Base-by-base conservation (phyloP, 2,888 invertebrate species). In the Lasioglossum vierecki region DNA sequence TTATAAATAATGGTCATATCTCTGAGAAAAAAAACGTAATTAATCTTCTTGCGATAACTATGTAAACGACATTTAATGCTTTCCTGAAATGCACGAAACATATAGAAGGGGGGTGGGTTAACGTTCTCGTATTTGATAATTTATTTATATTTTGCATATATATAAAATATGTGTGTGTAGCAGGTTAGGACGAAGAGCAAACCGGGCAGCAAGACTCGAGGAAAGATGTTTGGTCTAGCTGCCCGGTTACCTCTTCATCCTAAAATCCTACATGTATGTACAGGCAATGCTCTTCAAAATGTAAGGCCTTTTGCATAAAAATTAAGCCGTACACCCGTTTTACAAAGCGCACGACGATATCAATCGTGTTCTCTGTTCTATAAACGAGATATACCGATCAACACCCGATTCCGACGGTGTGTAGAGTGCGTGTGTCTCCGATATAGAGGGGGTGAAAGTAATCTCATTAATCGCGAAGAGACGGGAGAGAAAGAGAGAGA, bases 1-100 rank as follows among this genome's bases (percentile, higher is more conserved):
- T 84, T 92, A 92, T 92, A 92, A 87, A 88, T 88, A 63, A 90
- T 92, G 93, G 93, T 93, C 94, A 91, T 88, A 85, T 92, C 85
- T 90, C 88, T 93, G 92, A 92, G 92, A 22, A 91, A 91, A 91
- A 91, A 88, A 87, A 88, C 87, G 91, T 87, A 88, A 91, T 87
- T 90, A 89, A 91, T 93, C 93, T 94, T 93, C 89, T 93, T 92
- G 93, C 92, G 93, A 93, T 93, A 91, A 93, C 91, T 93, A 94
- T 94, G 93, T 94, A 94, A 94, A 93, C 93, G 94, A 91, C 96
- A 97, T 97, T 97, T 97, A 97, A 89, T 97, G 97, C 97, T 97
- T 97, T 97, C 97, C 96, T 94, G 97, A 97, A 97, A 97, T 97
- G 97, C 97, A 97, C 97, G 97, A 97, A 97, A 97, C 97, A 97